Evolutionary conservation across 2,797 vertebrate species (phyloP).

Genomic region (Brachyalestes nurse): DNA sequence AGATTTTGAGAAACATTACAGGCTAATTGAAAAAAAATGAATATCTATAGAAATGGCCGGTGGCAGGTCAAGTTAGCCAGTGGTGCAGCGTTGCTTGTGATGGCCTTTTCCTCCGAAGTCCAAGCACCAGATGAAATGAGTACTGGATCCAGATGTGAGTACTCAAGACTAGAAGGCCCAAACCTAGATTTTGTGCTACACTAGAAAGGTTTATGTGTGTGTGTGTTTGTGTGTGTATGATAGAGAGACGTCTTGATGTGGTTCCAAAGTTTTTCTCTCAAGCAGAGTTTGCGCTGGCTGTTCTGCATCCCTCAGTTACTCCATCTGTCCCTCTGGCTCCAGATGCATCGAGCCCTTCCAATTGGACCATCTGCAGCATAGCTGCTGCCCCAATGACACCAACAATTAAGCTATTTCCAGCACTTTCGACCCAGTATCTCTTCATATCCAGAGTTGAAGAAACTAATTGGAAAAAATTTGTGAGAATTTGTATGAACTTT

Average conservation of each 20-base stretch:
- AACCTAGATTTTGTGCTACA: constrained; percentile 22
- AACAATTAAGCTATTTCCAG: constrained; percentile 67
- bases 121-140: neutral
- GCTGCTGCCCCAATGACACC: constrained; percentile 68
- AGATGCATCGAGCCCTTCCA: constrained; percentile 69
- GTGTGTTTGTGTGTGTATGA: neutral
- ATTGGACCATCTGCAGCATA: constrained; percentile 73
- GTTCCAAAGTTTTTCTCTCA: constrained; percentile 34
- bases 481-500: neutral
- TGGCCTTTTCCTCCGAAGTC: constrained; percentile 23
- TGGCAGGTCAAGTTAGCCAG: neutral
- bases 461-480: constrained; percentile 16
- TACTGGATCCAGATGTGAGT: constrained; percentile 3
- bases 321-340: constrained; percentile 79
- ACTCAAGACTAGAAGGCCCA: no score
- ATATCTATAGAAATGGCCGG: neutral
- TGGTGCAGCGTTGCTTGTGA: constrained; percentile 10
- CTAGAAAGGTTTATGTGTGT: neutral
- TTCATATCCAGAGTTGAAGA: neutral
- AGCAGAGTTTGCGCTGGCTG: constrained; percentile 54
- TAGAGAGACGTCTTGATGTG: constrained; percentile 22
- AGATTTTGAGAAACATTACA: constrained; percentile 3
- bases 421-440: constrained; percentile 58
- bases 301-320: constrained; percentile 66
- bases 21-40: neutral